phyloP scores from a whole-genome alignment of 2,113 vertebrate species.

The Plecotus auritus region DNA sequence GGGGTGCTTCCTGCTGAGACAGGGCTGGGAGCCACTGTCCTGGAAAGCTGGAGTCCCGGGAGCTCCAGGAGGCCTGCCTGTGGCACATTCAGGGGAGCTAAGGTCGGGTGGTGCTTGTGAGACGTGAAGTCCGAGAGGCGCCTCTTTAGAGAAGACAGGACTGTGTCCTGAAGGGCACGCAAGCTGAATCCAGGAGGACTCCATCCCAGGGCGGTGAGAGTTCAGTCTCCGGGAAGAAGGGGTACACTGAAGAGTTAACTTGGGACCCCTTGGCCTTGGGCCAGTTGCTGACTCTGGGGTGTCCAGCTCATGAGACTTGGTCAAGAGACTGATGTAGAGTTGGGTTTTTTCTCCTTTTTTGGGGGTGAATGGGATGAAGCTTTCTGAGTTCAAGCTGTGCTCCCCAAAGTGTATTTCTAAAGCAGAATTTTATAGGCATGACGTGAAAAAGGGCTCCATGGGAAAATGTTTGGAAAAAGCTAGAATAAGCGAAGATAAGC shows the following conservation, averaged over 20 bases:
- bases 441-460: background rate
- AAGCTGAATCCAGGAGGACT: background rate
- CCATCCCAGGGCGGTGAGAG: background rate
- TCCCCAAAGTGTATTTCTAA: background rate
- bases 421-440: background rate
- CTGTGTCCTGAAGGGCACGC: accelerated
- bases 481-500: background rate
- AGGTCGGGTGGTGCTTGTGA: background rate
- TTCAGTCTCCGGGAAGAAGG: background rate
- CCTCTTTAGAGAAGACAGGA: background rate
- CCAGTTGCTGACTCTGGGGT: background rate
- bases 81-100: background rate
- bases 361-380: background rate
- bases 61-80: background rate
- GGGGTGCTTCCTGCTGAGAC: background rate
- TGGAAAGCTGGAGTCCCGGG: background rate
- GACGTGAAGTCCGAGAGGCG: accelerated
- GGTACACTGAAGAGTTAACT: background rate
- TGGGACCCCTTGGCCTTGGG: background rate
- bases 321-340: background rate
- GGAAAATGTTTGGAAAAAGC: background rate
- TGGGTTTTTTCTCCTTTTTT: background rate
- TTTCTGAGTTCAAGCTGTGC: background rate
- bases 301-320: background rate
- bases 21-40: no score